Conservation (phyloP, 1,140 invertebrate species). For the Anadara kagoshimensis region DNA sequence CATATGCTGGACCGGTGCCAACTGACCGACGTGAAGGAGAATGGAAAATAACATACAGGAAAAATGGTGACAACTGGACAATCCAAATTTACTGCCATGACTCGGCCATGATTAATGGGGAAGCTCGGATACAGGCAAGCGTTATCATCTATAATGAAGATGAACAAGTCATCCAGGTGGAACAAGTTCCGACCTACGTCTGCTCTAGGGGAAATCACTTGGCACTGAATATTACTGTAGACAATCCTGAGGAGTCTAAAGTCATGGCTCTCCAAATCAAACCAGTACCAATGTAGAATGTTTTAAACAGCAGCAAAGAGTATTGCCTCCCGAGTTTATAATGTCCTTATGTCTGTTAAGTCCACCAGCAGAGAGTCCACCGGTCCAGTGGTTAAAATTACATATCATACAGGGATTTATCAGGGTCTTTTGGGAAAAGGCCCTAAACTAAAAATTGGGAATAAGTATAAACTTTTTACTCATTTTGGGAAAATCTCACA, state of each 20-base stretch:
- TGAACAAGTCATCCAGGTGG: slow-evolving; percentile 70
- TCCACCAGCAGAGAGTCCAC: no score
- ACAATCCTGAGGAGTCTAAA: slow-evolving; percentile 57
- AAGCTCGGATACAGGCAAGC: slow-evolving; percentile 65
- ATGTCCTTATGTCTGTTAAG: no score
- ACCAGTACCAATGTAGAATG: slow-evolving; percentile 54
- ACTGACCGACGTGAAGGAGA: slow-evolving; percentile 65
- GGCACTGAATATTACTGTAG: slow-evolving; percentile 60
- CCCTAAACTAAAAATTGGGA: no score
- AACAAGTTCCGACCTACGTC: slow-evolving; percentile 55
- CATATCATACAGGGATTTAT: no score
- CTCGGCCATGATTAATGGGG: slow-evolving; percentile 66
- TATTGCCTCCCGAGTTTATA: no score
- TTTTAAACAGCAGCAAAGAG: neutral
- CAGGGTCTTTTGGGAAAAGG: no score
- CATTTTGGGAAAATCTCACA: no score
- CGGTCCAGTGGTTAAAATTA: no score
- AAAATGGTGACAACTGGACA: slow-evolving; percentile 65
- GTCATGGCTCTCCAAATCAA: slow-evolving; percentile 70
- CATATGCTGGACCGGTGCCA: slow-evolving; percentile 69
- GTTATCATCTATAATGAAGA: slow-evolving; percentile 68
- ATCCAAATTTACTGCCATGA: slow-evolving; percentile 71
- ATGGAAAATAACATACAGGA: slow-evolving; percentile 73
- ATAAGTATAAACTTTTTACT: no score
- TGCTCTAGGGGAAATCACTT: slow-evolving; percentile 66